Evolutionary conservation across 2,113 vertebrate genomes (phyloP).

Genomic region (Cinclus mexicanus): DNA sequence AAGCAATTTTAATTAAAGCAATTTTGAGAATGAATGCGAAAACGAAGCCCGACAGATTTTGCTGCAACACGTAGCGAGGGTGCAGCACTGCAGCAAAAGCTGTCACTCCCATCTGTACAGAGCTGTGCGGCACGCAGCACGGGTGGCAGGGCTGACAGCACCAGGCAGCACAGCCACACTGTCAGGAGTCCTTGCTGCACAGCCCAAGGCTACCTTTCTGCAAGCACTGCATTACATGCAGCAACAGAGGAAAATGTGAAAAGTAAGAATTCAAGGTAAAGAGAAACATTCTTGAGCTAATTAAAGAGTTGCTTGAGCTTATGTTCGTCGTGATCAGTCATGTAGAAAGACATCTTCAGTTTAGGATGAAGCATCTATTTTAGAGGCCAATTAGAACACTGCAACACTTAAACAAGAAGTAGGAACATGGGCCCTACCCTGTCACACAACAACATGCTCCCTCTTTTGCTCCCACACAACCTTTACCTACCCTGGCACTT

Average conservation of each 20-base stretch:
- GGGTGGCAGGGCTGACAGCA: neutral
- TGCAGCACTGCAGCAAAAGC: constrained; percentile 69
- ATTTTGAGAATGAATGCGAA: neutral
- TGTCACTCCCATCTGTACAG: neutral
- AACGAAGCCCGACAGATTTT: neutral
- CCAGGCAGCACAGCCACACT: neutral
- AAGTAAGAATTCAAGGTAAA: neutral
- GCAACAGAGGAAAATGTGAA: neutral
- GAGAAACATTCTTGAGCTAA: neutral
- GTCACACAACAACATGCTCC: neutral
- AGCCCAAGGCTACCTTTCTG: neutral
- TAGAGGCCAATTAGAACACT: neutral
- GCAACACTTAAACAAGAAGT: fast-evolving
- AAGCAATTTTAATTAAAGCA: neutral
- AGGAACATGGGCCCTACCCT: fast-evolving
- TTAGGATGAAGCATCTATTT: neutral
- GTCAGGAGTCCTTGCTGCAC: neutral
- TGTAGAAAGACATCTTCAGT: neutral
- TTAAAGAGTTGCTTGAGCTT: neutral
- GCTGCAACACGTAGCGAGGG: neutral
- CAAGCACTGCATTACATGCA: neutral
- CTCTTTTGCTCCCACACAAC: neutral
- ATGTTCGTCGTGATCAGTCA: neutral
- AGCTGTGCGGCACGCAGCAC: neutral
- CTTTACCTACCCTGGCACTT: neutral